Conservation (phyloP, 2,797 vertebrate species). For the Pogonophryne albipinna region DNA sequence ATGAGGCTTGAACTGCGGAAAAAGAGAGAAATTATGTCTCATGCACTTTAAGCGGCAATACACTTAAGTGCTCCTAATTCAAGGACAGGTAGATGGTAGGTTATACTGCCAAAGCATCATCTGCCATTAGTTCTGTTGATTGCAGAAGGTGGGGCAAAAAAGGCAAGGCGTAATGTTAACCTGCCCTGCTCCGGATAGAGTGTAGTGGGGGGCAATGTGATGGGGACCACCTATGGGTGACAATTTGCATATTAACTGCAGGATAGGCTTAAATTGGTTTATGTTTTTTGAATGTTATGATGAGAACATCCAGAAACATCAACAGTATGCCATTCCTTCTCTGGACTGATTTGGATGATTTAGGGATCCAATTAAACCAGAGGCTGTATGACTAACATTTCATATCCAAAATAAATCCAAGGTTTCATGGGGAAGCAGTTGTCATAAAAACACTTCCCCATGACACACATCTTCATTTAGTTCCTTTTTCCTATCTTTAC, state of each 20-base stretch:
- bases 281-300: background rate
- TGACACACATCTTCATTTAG: background rate
- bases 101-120: conserved; percentile 24
- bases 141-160: background rate
- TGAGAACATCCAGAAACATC: background rate
- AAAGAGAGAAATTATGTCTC: conserved; percentile 18
- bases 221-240: background rate
- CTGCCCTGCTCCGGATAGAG: background rate
- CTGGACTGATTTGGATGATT: background rate
- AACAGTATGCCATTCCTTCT: background rate
- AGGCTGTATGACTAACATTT: background rate
- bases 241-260: conserved; percentile 4
- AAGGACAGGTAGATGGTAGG: conserved; percentile 42
- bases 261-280: background rate
- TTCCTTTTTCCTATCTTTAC: no score
- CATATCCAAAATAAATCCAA: background rate
- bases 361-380: background rate
- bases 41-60: conserved; percentile 54
- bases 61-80: conserved; percentile 56
- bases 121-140: conserved; percentile 22
- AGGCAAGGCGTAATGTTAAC: conserved; percentile 4
- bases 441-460: background rate
- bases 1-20: conserved; percentile 36
- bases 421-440: background rate
- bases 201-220: background rate